A percentile compares a stretch with the other conserved stretches of the same genome.
Evolutionary conservation across 2,888 invertebrate species (phyloP).

Genomic region (Erannis defoliaria): DNA sequence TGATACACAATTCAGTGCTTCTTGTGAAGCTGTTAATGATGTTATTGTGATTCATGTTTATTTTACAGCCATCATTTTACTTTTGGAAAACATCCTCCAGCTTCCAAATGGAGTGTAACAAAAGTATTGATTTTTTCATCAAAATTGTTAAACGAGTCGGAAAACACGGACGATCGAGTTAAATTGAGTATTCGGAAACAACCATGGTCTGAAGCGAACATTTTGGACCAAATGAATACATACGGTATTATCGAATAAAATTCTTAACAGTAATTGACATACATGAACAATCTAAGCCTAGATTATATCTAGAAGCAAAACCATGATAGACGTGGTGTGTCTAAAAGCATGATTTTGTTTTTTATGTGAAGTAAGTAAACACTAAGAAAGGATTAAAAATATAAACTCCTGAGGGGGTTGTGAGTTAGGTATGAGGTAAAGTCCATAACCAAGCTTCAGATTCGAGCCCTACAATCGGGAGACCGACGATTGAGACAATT

Average conservation of each 20-base stretch:
- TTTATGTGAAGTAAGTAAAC: too few species aligned
- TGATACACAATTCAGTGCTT: not conserved
- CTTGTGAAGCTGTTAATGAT: not conserved
- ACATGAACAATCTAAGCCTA: too few species aligned
- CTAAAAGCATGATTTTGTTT: too few species aligned
- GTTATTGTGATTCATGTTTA: not conserved
- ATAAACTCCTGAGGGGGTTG: too few species aligned
- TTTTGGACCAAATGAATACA: too few species aligned
- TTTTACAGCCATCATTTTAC: constrained; percentile 1
- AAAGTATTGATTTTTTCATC: constrained; percentile 64
- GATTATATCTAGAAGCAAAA: too few species aligned
- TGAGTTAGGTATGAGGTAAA: too few species aligned
- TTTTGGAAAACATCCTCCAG: constrained; percentile 22
- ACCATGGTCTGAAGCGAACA: constrained; percentile 33
- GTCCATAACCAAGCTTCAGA: too few species aligned
- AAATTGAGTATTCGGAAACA: constrained; percentile 62
- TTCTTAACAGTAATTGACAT: not conserved
- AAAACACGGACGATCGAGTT: constrained; percentile 58
- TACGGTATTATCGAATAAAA: not conserved
- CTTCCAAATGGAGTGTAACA: constrained; percentile 39
- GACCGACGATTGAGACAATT: too few species aligned
- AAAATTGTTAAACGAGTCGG: constrained; percentile 67
- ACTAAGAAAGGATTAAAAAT: too few species aligned
- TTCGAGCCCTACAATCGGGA: too few species aligned
- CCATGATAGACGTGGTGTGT: too few species aligned